These are phyloP conservation scores for Sebastes baramenuke DNA, from an alignment of 2,797 vertebrate genomes.

Conservation along the genomic window DNA sequence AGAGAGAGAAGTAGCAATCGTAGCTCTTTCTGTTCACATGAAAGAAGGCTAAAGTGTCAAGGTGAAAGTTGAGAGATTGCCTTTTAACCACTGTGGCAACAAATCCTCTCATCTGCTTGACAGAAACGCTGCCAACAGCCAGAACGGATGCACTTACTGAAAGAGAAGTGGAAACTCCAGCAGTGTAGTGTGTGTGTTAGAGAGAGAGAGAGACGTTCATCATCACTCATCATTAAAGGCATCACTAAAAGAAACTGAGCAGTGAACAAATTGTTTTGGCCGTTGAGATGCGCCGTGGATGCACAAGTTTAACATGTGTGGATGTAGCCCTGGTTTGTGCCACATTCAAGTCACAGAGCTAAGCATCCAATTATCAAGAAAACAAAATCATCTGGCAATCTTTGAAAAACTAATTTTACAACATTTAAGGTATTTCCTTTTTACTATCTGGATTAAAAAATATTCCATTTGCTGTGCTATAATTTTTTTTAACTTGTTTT, in stretches of 20 bases:
- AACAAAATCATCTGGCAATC: not conserved
- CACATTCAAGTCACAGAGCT: not conserved
- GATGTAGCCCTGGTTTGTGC: not conserved
- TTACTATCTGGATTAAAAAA: not conserved
- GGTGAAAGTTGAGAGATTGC: slow-evolving; percentile 73
- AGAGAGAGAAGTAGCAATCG: slow-evolving; percentile 36
- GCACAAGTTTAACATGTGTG: not conserved
- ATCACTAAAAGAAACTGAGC: not conserved
- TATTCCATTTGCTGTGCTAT: not conserved
- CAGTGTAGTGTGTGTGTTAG: not conserved
- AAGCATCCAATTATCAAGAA: not conserved
- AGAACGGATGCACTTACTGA: slow-evolving; percentile 35
- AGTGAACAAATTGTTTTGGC: not conserved
- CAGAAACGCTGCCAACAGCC: slow-evolving; percentile 35
- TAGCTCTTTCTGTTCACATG: slow-evolving; percentile 45
- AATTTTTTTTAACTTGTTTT: too few species aligned
- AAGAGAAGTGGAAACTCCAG: slow-evolving; percentile 16
- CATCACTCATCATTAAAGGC: not conserved
- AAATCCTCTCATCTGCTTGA: slow-evolving; percentile 71
- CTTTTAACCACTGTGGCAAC: slow-evolving; percentile 67
- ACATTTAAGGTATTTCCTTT: not conserved
- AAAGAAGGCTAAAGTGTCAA: slow-evolving; percentile 51
- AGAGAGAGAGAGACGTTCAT: too few species aligned
- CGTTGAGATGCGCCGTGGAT: not conserved
- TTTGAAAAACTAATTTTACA: not conserved